Evolutionary conservation across 2,797 vertebrate genomes (phyloP).

Genomic region (Darevskia mixta): DNA sequence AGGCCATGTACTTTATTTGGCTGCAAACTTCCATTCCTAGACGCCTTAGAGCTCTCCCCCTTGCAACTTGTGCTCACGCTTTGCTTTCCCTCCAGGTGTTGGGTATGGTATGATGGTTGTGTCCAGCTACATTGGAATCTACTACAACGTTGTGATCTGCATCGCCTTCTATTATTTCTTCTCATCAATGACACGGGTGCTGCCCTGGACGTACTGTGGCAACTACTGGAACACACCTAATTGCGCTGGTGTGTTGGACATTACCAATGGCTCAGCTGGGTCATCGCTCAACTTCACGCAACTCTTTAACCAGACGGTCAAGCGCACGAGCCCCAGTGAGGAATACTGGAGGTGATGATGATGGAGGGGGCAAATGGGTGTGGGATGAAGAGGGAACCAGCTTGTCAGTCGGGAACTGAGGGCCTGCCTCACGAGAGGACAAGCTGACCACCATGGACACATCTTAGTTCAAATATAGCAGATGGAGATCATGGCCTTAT

Average conservation of each 20-base stretch:
- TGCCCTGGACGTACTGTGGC: slow-evolving; percentile 98
- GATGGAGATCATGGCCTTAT: background rate
- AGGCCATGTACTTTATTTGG: background rate
- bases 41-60: background rate
- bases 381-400: background rate
- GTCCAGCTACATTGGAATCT: slow-evolving; percentile 98
- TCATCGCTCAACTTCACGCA: slow-evolving; percentile 79
- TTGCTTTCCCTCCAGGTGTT: slow-evolving; percentile 82
- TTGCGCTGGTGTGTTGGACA: slow-evolving; percentile 87
- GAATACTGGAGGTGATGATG: slow-evolving; percentile 97
- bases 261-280: slow-evolving; percentile 70
- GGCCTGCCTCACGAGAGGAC: rapidly evolving
- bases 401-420: rapidly evolving
- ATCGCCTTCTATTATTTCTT: slow-evolving; percentile 99
- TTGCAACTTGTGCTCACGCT: background rate
- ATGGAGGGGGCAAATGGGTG: background rate
- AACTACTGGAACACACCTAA: slow-evolving; percentile 94
- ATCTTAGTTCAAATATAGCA: background rate
- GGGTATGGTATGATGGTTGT: slow-evolving; percentile 99
- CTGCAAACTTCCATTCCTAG: background rate
- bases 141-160: slow-evolving; percentile 99
- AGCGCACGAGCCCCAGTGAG: slow-evolving; percentile 97
- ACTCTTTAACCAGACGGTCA: slow-evolving; percentile 86
- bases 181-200: slow-evolving; percentile 92
- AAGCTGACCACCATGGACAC: background rate